Conservation (phyloP, 2,888 invertebrate genomes). For the Drosophila macrospina region DNA sequence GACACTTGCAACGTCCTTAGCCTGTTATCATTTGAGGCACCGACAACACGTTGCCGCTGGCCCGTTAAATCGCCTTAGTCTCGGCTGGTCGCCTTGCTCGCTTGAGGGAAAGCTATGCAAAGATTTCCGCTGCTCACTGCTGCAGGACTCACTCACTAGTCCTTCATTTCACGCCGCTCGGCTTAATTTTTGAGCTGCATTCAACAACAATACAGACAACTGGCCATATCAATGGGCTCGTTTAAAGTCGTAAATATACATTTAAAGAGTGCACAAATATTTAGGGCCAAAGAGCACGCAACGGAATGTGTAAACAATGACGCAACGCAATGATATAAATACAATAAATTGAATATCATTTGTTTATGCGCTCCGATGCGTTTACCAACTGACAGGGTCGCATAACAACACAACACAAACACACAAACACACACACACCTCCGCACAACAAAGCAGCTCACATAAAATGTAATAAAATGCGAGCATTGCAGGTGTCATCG, state of each 20-base stretch:
- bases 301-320: conserved; percentile 47
- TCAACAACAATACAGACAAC: conserved; percentile 2
- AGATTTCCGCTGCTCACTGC: conserved; percentile 45
- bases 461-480: conserved; percentile 79
- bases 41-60: conserved; percentile 31
- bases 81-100: conserved; percentile 20
- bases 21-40: conserved; percentile 11
- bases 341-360: conserved; percentile 79
- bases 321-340: conserved; percentile 47
- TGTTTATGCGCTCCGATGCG: conserved; percentile 78
- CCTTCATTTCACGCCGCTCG: conserved; percentile 30
- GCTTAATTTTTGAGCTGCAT: conserved; percentile 26
- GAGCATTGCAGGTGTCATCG: conserved; percentile 79
- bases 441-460: conserved; percentile 9
- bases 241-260: not conserved
- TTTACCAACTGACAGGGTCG: conserved; percentile 70
- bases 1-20: conserved; percentile 42
- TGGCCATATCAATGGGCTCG: conserved; percentile 11
- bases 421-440: conserved; percentile 22
- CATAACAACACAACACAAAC: conserved; percentile 33
- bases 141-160: conserved; percentile 33
- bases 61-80: conserved; percentile 66
- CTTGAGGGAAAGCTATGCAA: conserved; percentile 15
- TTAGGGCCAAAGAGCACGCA: conserved; percentile 21
- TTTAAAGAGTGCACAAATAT: conserved; percentile 41